Evolutionary conservation across 2,797 vertebrate species (phyloP).

Genomic region (Gila robusta): DNA sequence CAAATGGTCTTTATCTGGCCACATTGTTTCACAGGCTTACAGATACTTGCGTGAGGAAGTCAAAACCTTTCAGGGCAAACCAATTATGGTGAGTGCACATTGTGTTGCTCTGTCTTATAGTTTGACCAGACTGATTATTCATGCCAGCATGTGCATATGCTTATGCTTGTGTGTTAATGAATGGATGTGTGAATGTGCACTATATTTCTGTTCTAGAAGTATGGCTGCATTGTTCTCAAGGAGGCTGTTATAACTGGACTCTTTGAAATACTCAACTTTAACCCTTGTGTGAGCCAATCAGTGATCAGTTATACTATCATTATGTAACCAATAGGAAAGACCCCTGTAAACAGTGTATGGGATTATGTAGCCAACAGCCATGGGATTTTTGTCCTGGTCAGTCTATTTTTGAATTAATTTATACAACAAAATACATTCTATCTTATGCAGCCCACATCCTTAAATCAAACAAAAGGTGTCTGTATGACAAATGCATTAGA

Average conservation of each 20-base stretch:
- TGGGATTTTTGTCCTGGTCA: background rate
- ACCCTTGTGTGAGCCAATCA: background rate
- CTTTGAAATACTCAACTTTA: background rate
- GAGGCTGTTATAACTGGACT: background rate
- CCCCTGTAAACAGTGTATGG: background rate
- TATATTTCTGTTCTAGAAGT: background rate
- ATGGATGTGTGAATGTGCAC: background rate
- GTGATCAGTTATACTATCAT: background rate
- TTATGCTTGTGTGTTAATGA: background rate
- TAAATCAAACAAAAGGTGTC: background rate
- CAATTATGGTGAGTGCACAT: conserved; percentile 91
- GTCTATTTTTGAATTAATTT: background rate
- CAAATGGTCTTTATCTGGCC: background rate
- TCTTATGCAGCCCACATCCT: background rate
- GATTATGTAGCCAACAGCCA: background rate
- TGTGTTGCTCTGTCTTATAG: background rate
- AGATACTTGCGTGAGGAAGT: conserved; percentile 98
- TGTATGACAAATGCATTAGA: conserved; percentile 1
- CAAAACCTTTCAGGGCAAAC: conserved; percentile 99
- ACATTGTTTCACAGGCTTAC: conserved; percentile 84
- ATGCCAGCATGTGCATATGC: background rate
- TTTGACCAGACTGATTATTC: background rate
- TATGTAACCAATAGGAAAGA: conserved; percentile 5
- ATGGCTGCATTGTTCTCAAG: background rate
- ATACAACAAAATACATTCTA: background rate